Conservation (phyloP, 2,888 invertebrate genomes). For the Phyllotreta striolata region DNA sequence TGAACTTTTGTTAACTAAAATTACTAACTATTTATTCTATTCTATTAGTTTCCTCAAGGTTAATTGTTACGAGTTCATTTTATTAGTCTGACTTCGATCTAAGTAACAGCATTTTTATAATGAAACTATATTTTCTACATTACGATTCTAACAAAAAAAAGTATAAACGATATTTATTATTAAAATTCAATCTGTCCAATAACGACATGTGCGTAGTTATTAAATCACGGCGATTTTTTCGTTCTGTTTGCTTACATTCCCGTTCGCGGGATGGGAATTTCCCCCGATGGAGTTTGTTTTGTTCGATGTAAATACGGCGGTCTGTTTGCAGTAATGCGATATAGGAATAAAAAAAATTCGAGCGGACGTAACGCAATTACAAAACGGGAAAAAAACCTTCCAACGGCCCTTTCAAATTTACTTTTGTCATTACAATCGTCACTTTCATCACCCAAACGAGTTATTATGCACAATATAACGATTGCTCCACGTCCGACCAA, state of each 20-base stretch:
- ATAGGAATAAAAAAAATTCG: background rate
- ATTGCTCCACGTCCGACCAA: too few relatives aligned
- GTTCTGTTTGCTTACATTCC: constrained; percentile 15
- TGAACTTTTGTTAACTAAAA: constrained; percentile 11
- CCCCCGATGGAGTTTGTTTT: constrained; percentile 25
- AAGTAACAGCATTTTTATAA: too few relatives aligned
- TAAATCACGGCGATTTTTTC: constrained; percentile 18
- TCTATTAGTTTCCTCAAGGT: background rate
- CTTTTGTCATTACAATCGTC: background rate
- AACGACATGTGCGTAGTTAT: background rate
- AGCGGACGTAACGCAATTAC: constrained; percentile 15
- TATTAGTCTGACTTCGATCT: background rate
- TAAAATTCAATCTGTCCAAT: background rate
- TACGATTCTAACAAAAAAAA: background rate
- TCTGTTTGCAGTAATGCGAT: constrained; percentile 25
- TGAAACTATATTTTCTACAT: too few relatives aligned
- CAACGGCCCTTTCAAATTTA: background rate
- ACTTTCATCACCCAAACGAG: too few relatives aligned
- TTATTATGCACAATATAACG: too few relatives aligned
- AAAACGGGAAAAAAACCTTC: constrained; percentile 7
- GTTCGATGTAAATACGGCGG: constrained; percentile 24
- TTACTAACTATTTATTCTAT: background rate
- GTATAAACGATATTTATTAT: background rate
- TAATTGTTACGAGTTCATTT: constrained; percentile 1
- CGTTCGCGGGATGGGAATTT: constrained; percentile 19